Conservation (phyloP, 37 sponge, comb jelly and placozoan species). For the Ianthella basta region DNA sequence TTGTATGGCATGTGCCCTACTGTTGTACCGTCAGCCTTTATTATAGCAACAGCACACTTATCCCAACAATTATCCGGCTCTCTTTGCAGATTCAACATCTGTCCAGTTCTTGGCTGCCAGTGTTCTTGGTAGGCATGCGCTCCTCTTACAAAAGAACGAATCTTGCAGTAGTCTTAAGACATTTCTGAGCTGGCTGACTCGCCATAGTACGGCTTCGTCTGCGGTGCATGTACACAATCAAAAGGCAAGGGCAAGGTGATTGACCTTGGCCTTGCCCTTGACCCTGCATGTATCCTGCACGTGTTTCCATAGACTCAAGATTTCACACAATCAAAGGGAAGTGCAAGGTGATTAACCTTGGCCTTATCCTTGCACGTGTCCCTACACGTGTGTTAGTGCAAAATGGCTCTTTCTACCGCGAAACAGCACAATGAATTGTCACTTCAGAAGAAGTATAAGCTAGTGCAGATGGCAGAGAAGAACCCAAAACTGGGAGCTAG, state of each 20-base stretch:
- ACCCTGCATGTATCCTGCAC: not conserved
- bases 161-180: conserved; percentile 8
- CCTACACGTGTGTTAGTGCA: not conserved
- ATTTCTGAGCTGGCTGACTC: not conserved
- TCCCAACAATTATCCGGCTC: not conserved
- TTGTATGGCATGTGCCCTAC: not conserved
- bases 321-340: too few species aligned
- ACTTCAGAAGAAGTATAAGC: too few species aligned
- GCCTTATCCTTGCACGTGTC: not conserved
- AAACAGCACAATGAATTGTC: not conserved
- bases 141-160: conserved; percentile 8
- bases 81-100: not conserved
- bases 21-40: not conserved
- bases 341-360: not conserved
- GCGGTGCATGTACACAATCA: not conserved
- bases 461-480: not conserved
- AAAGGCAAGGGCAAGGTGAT: conserved; percentile 1
- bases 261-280: not conserved
- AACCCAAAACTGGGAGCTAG: conserved; percentile 11
- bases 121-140: not conserved
- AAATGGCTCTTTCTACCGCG: conserved; percentile 1
- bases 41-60: not conserved
- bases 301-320: too few species aligned
- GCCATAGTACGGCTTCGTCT: not conserved
- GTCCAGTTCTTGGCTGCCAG: not conserved